Conservation (phyloP, 2,888 invertebrate species). For the Microplitis manilae region DNA sequence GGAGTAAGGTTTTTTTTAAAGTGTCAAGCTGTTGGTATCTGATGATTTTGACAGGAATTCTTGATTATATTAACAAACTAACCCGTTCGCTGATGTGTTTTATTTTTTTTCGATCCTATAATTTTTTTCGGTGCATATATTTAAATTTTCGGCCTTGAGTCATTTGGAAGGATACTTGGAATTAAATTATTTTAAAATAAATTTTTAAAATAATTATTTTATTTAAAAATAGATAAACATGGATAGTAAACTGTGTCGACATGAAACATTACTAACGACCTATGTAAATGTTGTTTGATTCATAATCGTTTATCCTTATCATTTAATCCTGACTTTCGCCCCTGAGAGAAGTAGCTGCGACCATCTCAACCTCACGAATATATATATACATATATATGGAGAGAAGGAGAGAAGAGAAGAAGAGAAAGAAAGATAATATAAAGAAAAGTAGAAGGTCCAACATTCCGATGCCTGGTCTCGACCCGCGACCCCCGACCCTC, state of each 20-base stretch:
- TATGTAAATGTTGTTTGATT: slow-evolving; percentile 66
- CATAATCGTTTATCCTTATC: slow-evolving; percentile 69
- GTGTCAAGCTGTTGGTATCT: slow-evolving; percentile 41
- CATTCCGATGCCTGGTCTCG: slow-evolving; percentile 68
- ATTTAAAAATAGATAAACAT: not conserved
- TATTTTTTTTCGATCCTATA: slow-evolving; percentile 25
- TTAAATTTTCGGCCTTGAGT: slow-evolving; percentile 21
- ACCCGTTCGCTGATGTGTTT: slow-evolving; percentile 8
- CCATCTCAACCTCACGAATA: slow-evolving; percentile 3
- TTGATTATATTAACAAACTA: slow-evolving; percentile 28
- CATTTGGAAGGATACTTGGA: not conserved
- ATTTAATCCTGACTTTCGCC: slow-evolving; percentile 55
- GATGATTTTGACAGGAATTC: slow-evolving; percentile 55
- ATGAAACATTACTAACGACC: slow-evolving; percentile 62
- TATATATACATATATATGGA: slow-evolving; percentile 7
- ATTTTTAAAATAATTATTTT: not conserved
- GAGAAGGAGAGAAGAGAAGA: slow-evolving; percentile 40
- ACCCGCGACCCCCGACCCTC: slow-evolving; percentile 70
- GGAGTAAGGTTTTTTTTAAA: slow-evolving; percentile 7
- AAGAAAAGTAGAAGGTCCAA: slow-evolving; percentile 54
- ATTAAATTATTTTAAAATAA: not conserved
- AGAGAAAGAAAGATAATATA: slow-evolving; percentile 1
- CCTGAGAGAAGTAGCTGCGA: slow-evolving; percentile 36
- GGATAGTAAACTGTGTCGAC: slow-evolving; percentile 33
- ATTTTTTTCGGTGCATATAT: slow-evolving; percentile 9